phyloP scores from a whole-genome alignment of 2,888 invertebrate genomes.

The Listrodromus nycthemerus region DNA sequence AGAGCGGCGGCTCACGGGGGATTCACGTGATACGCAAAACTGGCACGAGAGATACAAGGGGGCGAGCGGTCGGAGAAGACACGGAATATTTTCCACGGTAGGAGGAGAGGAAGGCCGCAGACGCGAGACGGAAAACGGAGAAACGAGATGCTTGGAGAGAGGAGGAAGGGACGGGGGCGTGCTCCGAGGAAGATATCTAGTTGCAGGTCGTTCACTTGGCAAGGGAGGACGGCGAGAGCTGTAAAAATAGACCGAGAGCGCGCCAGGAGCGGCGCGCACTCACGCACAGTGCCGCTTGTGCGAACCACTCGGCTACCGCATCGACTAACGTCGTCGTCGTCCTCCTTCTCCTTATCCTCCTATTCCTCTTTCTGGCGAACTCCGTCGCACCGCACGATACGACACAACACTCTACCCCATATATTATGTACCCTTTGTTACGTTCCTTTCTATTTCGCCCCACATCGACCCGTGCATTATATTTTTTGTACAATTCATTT shows the following conservation, averaged over 20 bases:
- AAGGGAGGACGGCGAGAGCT: conserved; percentile 79
- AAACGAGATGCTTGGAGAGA: conserved; percentile 31
- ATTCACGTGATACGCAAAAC: conserved; percentile 18
- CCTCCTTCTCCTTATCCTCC: conserved; percentile 20
- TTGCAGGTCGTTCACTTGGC: conserved; percentile 84
- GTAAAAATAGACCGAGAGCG: conserved; percentile 83
- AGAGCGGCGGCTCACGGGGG: conserved; percentile 8
- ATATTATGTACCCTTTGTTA: conserved; percentile 13
- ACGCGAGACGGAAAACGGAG: conserved; percentile 22
- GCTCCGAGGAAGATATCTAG: conserved; percentile 80
- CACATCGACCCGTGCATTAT: conserved; percentile 20
- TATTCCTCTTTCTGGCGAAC: conserved; percentile 22
- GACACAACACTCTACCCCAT: conserved; percentile 14
- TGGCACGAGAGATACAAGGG: conserved; percentile 36
- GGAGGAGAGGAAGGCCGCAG: conserved; percentile 57
- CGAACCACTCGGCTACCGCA: conserved; percentile 71
- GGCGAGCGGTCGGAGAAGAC: conserved; percentile 32
- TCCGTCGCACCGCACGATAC: background rate
- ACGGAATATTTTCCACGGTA: conserved; percentile 44
- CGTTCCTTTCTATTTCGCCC: background rate
- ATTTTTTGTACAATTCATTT: background rate
- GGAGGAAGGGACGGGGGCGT: conserved; percentile 62
- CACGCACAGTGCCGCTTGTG: conserved; percentile 72
- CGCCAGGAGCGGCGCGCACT: conserved; percentile 77
- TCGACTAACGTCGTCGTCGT: conserved; percentile 50